Percentiles rank a stretch among this genome's conserved stretches.
phyloP scores from a whole-genome alignment of 2,797 vertebrate species.

The Pseudochirops corinnae region DNA sequence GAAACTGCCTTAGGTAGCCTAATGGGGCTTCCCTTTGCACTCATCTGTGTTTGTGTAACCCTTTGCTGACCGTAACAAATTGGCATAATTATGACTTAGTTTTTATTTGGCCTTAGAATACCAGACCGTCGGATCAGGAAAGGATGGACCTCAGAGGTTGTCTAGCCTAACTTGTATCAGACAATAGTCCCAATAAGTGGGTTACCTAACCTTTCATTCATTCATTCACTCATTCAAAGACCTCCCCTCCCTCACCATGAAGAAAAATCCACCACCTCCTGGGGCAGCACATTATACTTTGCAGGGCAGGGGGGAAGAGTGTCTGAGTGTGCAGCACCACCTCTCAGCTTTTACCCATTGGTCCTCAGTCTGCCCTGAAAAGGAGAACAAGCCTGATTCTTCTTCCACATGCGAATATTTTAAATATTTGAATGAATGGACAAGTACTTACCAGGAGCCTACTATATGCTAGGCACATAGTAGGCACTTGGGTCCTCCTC shows the following conservation, averaged over 20 bases:
- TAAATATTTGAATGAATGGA: neutral
- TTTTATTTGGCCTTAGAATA: neutral
- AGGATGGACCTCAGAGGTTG: neutral
- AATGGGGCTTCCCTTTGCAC: neutral
- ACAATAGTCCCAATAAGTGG: neutral
- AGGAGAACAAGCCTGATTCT: neutral
- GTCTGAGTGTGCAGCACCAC: neutral
- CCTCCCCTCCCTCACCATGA: neutral
- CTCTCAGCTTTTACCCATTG: neutral
- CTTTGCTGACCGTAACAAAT: neutral
- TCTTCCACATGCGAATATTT: neutral
- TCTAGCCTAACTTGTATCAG: neutral
- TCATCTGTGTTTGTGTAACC: neutral
- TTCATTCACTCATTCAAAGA: neutral
- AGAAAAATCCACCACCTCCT: neutral
- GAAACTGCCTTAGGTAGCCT: neutral
- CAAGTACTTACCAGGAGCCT: neutral
- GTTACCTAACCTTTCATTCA: neutral
- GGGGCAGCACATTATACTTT: neutral
- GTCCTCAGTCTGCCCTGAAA: neutral
- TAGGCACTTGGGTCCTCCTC: neutral
- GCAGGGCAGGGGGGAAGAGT: rapidly evolving
- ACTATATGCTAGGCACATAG: neutral
- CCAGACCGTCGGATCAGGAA: neutral
- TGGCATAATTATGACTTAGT: neutral